Percentiles rank a stretch among this genome's conserved stretches.
Evolutionary conservation across 2,797 vertebrate species (phyloP).

Genomic region (Sphenodon punctatus): DNA sequence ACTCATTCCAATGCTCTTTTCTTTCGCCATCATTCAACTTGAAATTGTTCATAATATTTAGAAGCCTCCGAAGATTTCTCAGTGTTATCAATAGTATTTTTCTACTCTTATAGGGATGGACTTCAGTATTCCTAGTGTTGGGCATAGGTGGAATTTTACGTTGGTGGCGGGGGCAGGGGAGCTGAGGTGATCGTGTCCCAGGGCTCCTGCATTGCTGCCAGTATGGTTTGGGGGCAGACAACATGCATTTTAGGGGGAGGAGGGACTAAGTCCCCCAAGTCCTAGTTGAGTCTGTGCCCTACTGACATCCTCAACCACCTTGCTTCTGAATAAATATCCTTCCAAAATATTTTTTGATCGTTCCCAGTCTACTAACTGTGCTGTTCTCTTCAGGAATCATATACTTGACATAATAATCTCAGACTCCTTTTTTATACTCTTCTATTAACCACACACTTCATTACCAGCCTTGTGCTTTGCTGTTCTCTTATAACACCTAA

Average conservation of each 20-base stretch:
- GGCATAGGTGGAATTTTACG: too few species aligned
- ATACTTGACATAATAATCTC: not conserved
- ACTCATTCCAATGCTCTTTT: not conserved
- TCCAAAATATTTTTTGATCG: conserved; percentile 11
- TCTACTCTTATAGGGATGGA: not conserved
- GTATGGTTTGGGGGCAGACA: too few species aligned
- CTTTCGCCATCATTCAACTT: not conserved
- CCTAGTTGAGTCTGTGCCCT: not conserved
- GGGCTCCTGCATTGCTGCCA: too few species aligned
- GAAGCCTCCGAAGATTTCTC: not conserved
- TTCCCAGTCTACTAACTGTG: not conserved
- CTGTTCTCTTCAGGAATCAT: not conserved
- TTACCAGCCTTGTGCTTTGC: not conserved
- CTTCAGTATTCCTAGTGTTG: not conserved
- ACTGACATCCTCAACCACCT: not conserved
- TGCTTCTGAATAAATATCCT: not conserved
- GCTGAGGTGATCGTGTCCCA: too few species aligned
- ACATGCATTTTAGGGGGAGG: too few species aligned
- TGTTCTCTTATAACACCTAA: too few species aligned
- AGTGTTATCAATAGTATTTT: not conserved
- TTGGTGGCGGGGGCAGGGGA: too few species aligned
- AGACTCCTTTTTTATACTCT: not conserved
- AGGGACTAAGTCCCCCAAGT: too few species aligned
- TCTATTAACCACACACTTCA: not conserved
- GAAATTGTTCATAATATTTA: not conserved